phyloP scores from a whole-genome alignment of 2,797 vertebrate genomes.

The Helarctos malayanus region DNA sequence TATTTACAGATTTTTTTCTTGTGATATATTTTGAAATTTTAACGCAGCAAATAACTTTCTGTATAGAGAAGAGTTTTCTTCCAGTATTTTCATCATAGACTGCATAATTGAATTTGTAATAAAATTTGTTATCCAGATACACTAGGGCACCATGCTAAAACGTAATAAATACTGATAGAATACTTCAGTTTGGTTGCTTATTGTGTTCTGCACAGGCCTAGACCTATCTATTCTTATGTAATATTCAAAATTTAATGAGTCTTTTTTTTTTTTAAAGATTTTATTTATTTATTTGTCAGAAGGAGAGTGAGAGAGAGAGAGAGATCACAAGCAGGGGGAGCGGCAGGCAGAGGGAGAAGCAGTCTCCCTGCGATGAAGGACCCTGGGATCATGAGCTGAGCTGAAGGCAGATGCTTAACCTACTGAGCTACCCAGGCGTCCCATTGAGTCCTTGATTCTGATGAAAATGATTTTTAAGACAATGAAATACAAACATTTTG shows the following conservation, averaged over 20 bases:
- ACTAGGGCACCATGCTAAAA: neutral
- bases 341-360: no score
- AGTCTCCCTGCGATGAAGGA: no score
- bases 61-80: constrained; percentile 23
- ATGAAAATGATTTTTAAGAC: constrained; percentile 16
- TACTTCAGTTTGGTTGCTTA: neutral
- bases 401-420: no score
- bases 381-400: no score
- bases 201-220: neutral
- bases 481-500: constrained; percentile 37
- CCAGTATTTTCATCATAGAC: constrained; percentile 23
- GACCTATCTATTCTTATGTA: neutral
- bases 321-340: no score
- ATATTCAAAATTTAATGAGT: constrained; percentile 3
- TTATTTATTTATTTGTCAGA: no score
- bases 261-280: no score
- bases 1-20: neutral
- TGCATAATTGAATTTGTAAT: constrained; percentile 29
- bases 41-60: constrained; percentile 24
- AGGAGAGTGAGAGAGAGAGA: neutral
- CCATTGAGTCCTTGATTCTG: neutral
- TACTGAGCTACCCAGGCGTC: no score
- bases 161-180: neutral
- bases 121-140: neutral
- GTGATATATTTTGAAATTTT: constrained; percentile 37